A percentile compares a stretch with the other conserved stretches of the same genome.
phyloP scores from a whole-genome alignment of 2,113 vertebrate species.

The Dicerorhinus sumatrensis region DNA sequence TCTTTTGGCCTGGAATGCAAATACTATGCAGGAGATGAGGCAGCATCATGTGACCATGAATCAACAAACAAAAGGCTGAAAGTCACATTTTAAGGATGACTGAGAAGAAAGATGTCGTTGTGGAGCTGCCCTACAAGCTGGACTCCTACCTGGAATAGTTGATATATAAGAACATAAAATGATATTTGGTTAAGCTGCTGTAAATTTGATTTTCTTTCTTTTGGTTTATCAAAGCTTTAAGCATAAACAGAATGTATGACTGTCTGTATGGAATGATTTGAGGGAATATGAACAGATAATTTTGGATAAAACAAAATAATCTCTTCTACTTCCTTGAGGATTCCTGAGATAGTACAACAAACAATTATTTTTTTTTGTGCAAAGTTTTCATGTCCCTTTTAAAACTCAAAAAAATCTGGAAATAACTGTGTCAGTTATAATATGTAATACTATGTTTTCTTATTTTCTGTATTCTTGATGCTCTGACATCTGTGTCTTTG shows the following conservation, averaged over 20 bases:
- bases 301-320: background rate
- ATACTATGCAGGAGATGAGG: background rate
- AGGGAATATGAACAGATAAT: background rate
- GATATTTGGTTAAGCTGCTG: background rate
- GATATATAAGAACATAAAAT: background rate
- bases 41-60: background rate
- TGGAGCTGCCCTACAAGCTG: background rate
- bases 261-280: background rate
- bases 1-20: background rate
- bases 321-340: background rate
- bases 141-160: background rate
- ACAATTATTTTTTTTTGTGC: background rate
- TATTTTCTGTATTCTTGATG: conserved; percentile 2
- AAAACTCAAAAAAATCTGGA: background rate
- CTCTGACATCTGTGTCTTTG: background rate
- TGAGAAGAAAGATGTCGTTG: background rate
- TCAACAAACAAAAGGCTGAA: background rate
- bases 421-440: background rate
- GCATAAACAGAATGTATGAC: background rate
- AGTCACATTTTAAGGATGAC: background rate
- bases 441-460: background rate
- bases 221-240: background rate
- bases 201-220: background rate
- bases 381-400: background rate
- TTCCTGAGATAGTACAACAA: background rate